These are phyloP conservation scores for Hydrocynus forskahlii DNA, from an alignment of 2,797 vertebrate species.

Conservation along the genomic window DNA sequence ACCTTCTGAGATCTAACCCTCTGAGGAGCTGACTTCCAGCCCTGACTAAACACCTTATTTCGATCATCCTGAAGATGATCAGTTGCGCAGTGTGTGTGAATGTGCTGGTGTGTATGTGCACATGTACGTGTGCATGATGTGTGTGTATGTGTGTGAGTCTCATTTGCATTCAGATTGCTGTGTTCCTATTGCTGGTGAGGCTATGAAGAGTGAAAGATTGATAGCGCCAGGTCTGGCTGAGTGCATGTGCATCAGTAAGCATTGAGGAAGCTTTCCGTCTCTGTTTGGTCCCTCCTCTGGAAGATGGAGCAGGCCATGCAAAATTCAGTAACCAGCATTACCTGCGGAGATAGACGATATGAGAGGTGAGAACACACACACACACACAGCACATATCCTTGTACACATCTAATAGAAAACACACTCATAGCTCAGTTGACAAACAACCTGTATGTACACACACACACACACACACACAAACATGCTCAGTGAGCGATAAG, in stretches of 20 bases:
- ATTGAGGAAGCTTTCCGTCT: constrained; percentile 56
- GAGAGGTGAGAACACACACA: constrained; percentile 7
- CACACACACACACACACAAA: constrained; percentile 35
- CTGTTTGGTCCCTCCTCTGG: constrained; percentile 46
- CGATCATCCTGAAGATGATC: too few species aligned
- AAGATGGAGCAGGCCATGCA: constrained; percentile 50
- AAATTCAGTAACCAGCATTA: constrained; percentile 53
- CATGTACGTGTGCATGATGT: constrained; percentile 23
- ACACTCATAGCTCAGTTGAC: not conserved
- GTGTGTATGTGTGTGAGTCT: constrained; percentile 10
- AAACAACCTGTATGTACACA: constrained; percentile 16
- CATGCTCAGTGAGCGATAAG: constrained; percentile 43
- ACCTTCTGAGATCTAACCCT: too few species aligned
- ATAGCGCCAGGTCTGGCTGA: constrained; percentile 41
- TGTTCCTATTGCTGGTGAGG: constrained; percentile 21
- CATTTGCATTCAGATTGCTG: constrained; percentile 62
- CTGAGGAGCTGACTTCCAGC: too few species aligned
- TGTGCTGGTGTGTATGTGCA: not conserved
- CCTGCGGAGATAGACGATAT: constrained; percentile 24
- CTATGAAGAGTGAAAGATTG: constrained; percentile 47
- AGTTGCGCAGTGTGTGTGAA: too few species aligned
- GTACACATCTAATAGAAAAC: constrained; percentile 33
- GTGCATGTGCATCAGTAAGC: constrained; percentile 52
- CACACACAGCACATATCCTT: constrained; percentile 7
- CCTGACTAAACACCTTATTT: too few species aligned